Base-by-base conservation (phyloP, 2,888 invertebrate species). In the Aradus depressus region DNA sequence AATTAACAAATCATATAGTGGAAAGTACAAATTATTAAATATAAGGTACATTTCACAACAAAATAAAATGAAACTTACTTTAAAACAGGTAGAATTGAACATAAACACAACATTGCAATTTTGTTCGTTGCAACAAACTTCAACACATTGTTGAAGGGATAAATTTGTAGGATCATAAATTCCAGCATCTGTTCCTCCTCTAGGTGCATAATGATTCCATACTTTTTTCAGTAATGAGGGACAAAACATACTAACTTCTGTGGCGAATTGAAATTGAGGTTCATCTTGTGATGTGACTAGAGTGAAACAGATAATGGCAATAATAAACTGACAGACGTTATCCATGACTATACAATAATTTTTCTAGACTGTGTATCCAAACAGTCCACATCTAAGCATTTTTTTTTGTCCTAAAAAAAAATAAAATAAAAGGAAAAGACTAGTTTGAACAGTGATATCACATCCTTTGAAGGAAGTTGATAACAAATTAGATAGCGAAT, bases 71-170 rank as follows among this genome's bases (percentile, higher is more conserved):
- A 6, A 8, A 42, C 60, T 60, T 60, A 88, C 77, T 67, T 85
- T 84, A 64, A 79, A 89, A 65, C 90, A 90, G 55, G 79, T 79
- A 18, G 73, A 68, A 62, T 85, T 80, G 59, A 77, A 79, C 67
- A 84, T 80, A 64, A 90, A 79, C 3, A 82, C 86, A 56, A 87
- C 80, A 66, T 90, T 84, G 65, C 90, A 90, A 2, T 71, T 68
- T 44, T 76, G 69, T 58, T 79, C 67, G 43, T 73, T 62, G 67
- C 86, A 80, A 69, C 85, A 82, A 32, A 43, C 26, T 23, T 45
- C 45, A 23, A 45, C 37, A 18, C 45, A 45, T 14, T 45, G 28
- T 25, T 45, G 45, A 1, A 45, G 37, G 3, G 45, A n/a, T n/a
- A n/a, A n/a, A n/a, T n/a, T 35, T 12, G 45, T 34, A 23, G 25